phyloP scores from a whole-genome alignment of 2,888 invertebrate genomes.

The Stenchaetothrips biformis region DNA sequence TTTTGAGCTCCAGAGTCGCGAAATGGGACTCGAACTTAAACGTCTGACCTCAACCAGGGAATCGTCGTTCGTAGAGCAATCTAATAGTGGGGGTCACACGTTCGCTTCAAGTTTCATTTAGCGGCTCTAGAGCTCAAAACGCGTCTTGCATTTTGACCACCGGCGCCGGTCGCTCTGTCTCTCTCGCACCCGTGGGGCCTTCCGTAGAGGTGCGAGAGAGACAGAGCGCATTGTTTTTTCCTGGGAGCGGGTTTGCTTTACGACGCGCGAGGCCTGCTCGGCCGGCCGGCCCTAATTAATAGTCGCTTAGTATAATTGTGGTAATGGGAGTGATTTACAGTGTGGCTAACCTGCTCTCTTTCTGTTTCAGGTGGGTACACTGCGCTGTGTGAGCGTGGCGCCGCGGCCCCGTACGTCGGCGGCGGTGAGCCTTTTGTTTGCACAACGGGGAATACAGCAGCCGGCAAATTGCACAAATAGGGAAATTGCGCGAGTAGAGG shows the following conservation, averaged over 20 bases:
- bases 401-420: not conserved
- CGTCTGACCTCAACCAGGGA: too few species aligned
- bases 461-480: constrained; percentile 15
- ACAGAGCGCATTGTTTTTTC: not conserved
- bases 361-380: constrained; percentile 11
- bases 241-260: constrained; percentile 7
- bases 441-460: not conserved
- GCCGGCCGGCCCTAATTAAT: constrained; percentile 16
- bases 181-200: too few species aligned
- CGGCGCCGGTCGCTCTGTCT: too few species aligned
- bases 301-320: constrained; percentile 18
- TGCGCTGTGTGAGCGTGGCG: not conserved
- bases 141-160: too few species aligned
- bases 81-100: too few species aligned
- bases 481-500: not conserved
- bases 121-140: too few species aligned
- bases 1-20: too few species aligned
- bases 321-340: constrained; percentile 16
- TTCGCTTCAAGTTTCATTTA: too few species aligned
- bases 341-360: not conserved
- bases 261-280: not conserved
- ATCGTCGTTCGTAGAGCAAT: too few species aligned
- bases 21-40: too few species aligned
- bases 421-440: not conserved
- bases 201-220: too few species aligned